A percentile compares a stretch with the other conserved stretches of the same genome.
These are phyloP conservation scores for Drosophila algonquin DNA, from an alignment of 2,888 invertebrate species.

Conservation along the genomic window DNA sequence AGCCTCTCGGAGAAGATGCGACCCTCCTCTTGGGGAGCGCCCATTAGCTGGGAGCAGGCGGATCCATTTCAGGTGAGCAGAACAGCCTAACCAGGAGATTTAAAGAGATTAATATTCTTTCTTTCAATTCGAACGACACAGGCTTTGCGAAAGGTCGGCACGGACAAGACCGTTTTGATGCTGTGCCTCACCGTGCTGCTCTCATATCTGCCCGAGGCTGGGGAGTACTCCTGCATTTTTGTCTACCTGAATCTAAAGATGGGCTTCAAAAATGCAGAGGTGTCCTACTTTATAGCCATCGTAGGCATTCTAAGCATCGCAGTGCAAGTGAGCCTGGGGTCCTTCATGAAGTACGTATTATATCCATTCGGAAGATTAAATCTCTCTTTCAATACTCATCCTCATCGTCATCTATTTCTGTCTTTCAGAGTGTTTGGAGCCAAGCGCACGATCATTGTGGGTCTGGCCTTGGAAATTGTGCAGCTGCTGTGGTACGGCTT, in stretches of 20 bases:
- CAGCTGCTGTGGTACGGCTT: constrained; percentile 99
- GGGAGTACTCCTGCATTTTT: constrained; percentile 99
- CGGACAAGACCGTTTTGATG: constrained; percentile 97
- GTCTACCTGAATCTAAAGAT: constrained; percentile 99
- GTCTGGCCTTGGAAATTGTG: constrained; percentile 97
- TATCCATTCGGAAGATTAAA: not conserved
- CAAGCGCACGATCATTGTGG: constrained; percentile 98
- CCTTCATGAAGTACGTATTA: constrained; percentile 87
- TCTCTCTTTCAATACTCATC: not conserved
- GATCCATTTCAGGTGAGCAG: constrained; percentile 94
- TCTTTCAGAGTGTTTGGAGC: constrained; percentile 88
- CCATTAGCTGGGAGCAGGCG: constrained; percentile 98
- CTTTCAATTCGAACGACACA: constrained; percentile 55
- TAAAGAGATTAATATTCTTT: not conserved
- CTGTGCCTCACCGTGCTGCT: constrained; percentile 98
- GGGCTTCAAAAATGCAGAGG: constrained; percentile 97
- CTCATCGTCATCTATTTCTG: not conserved
- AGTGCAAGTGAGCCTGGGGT: constrained; percentile 94
- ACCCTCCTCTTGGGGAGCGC: constrained; percentile 92
- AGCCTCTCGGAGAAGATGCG: constrained; percentile 97
- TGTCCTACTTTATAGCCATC: constrained; percentile 98
- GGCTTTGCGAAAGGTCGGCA: constrained; percentile 95
- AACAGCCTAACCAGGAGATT: too few relatives aligned
- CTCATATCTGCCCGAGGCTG: constrained; percentile 98
- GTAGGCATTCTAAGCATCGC: constrained; percentile 98